phyloP scores from a whole-genome alignment of 2,797 vertebrate species.

The Pyrrhura leucotis region DNA sequence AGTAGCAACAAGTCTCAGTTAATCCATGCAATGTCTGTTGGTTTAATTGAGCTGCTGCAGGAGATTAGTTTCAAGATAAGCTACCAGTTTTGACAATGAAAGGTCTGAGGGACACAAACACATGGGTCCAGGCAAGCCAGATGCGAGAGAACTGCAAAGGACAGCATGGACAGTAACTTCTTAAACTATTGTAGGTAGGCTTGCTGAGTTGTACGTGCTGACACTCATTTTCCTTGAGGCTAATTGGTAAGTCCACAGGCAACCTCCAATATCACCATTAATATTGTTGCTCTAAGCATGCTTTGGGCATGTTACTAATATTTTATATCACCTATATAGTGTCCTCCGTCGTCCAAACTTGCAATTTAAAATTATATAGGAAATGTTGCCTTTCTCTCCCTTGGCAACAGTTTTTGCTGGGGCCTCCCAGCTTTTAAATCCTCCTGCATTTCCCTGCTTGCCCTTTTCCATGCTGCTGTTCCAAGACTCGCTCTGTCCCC shows the following conservation, averaged over 20 bases:
- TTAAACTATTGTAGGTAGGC: neutral
- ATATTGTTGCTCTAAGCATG: neutral
- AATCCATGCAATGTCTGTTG: neutral
- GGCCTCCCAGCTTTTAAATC: neutral
- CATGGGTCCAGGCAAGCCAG: neutral
- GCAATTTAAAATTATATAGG: neutral
- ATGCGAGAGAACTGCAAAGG: neutral
- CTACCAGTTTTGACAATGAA: neutral
- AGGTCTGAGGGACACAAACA: neutral
- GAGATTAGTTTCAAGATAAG: neutral
- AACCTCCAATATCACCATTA: neutral
- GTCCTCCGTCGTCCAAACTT: neutral
- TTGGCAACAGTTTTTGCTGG: neutral
- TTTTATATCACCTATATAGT: neutral
- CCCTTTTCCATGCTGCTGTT: rapidly evolving
- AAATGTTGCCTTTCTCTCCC: neutral
- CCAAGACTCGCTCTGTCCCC: neutral
- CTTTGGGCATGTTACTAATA: neutral
- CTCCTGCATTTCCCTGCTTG: neutral
- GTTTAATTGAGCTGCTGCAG: neutral
- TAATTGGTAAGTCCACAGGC: neutral
- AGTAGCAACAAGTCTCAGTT: neutral
- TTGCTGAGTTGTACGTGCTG: neutral
- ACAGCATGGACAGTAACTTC: neutral
- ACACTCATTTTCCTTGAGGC: neutral